phyloP scores from a whole-genome alignment of 2,113 vertebrate species.

The Indri indri region DNA sequence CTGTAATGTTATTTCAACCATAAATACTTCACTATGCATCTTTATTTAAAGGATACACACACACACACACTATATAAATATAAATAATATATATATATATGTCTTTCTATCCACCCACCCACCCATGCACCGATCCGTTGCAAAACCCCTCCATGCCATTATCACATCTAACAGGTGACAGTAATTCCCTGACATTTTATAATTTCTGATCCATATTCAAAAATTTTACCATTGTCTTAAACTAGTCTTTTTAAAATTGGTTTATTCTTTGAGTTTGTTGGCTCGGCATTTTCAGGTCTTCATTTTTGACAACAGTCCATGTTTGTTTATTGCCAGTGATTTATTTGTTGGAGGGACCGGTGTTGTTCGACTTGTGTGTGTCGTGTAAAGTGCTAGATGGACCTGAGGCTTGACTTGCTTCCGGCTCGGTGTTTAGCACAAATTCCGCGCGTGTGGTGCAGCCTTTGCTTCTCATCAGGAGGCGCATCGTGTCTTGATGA shows the following conservation, averaged over 20 bases:
- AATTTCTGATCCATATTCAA: not conserved
- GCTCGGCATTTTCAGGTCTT: rapidly evolving
- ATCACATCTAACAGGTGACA: too few species aligned
- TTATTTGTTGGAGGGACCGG: not conserved
- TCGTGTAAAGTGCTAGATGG: rapidly evolving
- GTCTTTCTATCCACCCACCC: not conserved
- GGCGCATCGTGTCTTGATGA: rapidly evolving
- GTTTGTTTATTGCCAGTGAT: rapidly evolving
- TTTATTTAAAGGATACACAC: not conserved
- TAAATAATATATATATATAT: too few species aligned
- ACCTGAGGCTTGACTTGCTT: not conserved
- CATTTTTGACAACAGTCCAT: rapidly evolving
- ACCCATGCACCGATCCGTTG: rapidly evolving
- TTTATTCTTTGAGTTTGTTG: not conserved
- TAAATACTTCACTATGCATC: not conserved
- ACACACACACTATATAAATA: not conserved
- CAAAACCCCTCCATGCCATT: too few species aligned
- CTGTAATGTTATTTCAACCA: not conserved
- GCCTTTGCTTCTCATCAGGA: rapidly evolving
- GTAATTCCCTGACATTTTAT: too few species aligned
- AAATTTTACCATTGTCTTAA: not conserved
- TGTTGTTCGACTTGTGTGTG: rapidly evolving
- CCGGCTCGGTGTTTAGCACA: rapidly evolving
- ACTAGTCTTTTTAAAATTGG: not conserved
- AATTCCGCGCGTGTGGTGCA: rapidly evolving